A percentile compares a stretch with the other conserved stretches of the same genome.
These are phyloP conservation scores for Arvicanthis niloticus DNA, from an alignment of 2,113 vertebrate genomes.

Conservation along the genomic window DNA sequence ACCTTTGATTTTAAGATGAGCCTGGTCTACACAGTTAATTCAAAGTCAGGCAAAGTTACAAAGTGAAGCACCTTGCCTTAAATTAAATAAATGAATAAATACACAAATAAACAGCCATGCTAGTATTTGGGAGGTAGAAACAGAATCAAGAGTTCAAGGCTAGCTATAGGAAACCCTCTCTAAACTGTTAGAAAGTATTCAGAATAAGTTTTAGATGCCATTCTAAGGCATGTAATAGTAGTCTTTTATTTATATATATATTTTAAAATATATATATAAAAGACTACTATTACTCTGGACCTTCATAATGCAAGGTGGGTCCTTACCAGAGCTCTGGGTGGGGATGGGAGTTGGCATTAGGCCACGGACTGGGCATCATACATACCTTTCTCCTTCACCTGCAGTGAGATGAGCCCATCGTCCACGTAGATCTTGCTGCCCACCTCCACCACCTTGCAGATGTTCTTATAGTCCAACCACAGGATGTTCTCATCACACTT, in stretches of 20 bases:
- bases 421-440: constrained; percentile 95
- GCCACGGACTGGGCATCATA: rapidly evolving
- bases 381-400: constrained; percentile 94
- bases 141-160: neutral
- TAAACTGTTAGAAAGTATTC: neutral
- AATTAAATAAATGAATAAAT: too few relatives aligned
- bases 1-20: neutral
- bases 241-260: too few relatives aligned
- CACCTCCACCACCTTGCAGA: constrained; percentile 93
- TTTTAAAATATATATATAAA: too few relatives aligned
- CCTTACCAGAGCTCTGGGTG: neutral
- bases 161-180: neutral
- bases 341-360: neutral
- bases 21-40: neutral
- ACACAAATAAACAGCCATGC: neutral
- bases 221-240: neutral
- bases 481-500: constrained; percentile 94
- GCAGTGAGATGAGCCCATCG: constrained; percentile 97
- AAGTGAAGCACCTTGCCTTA: neutral
- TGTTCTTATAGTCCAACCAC: constrained; percentile 99
- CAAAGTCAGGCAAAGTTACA: neutral
- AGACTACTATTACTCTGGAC: too few relatives aligned
- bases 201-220: neutral
- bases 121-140: too few relatives aligned
- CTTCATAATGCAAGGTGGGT: neutral